phyloP scores from a whole-genome alignment of 2,888 invertebrate species.

The Nemurella pictetii region DNA sequence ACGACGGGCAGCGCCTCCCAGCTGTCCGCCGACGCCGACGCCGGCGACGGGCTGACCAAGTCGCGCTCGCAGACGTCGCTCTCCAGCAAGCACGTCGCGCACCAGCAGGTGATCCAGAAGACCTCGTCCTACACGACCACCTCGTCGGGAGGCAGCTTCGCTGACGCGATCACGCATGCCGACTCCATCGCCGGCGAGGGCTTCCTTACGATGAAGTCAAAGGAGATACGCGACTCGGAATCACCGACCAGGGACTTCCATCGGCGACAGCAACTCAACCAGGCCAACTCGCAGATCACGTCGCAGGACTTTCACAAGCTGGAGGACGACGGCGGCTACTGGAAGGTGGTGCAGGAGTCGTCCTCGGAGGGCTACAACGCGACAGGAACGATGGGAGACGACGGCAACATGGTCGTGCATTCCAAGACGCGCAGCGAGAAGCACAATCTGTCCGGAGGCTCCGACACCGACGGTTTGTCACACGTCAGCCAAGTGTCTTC shows the following conservation, averaged over 20 bases:
- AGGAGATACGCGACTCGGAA: slow-evolving; percentile 77
- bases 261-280: neutral
- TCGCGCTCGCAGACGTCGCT: slow-evolving; percentile 21
- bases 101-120: slow-evolving; percentile 36
- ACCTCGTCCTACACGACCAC: slow-evolving; percentile 37
- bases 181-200: slow-evolving; percentile 75
- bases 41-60: slow-evolving; percentile 59
- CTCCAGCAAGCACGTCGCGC: slow-evolving; percentile 40
- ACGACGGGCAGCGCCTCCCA: slow-evolving; percentile 63
- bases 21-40: slow-evolving; percentile 54
- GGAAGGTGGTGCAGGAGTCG: slow-evolving; percentile 40
- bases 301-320: neutral
- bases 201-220: slow-evolving; percentile 75
- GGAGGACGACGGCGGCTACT: slow-evolving; percentile 40
- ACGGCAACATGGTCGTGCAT: slow-evolving; percentile 38
- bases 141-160: slow-evolving; percentile 17
- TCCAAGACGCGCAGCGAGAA: slow-evolving; percentile 36
- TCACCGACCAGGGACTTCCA: slow-evolving; percentile 67
- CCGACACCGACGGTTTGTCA: slow-evolving; percentile 36
- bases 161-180: slow-evolving; percentile 56
- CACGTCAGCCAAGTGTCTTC: slow-evolving; percentile 31
- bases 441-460: slow-evolving; percentile 37
- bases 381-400: slow-evolving; percentile 33
- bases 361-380: slow-evolving; percentile 38
- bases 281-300: neutral